A percentile compares a stretch with the other conserved stretches of the same genome.
phyloP scores from a whole-genome alignment of 2,797 vertebrate genomes.

The Nyctibius grandis region DNA sequence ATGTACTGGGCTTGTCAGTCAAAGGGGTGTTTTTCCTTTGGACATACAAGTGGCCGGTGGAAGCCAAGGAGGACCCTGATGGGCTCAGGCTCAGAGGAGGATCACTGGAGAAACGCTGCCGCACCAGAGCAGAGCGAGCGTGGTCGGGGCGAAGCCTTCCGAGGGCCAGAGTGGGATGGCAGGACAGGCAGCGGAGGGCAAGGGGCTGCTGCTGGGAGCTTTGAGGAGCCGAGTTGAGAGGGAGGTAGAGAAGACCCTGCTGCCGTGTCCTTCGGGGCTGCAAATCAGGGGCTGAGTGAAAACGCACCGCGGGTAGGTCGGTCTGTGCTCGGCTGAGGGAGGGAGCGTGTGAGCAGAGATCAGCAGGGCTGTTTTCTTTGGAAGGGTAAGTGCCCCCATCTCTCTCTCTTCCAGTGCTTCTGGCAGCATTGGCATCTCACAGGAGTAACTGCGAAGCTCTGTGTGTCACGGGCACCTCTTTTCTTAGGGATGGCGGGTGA shows the following conservation, averaged over 20 bases:
- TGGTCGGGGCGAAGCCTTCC: not conserved
- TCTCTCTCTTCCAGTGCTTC: not conserved
- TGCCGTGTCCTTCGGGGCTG: not conserved
- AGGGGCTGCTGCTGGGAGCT: not conserved
- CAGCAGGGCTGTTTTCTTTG: not conserved
- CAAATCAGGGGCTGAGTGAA: not conserved
- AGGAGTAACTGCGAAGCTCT: not conserved
- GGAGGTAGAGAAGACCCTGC: not conserved
- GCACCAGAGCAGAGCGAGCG: not conserved
- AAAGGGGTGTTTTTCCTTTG: not conserved
- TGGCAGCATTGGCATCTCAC: not conserved
- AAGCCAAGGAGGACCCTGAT: not conserved
- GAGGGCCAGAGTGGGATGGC: not conserved
- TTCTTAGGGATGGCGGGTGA: accelerated
- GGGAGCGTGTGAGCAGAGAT: not conserved
- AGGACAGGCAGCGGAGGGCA: not conserved
- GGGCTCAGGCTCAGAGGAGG: not conserved
- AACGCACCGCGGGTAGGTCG: not conserved
- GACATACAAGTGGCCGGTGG: accelerated
- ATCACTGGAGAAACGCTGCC: not conserved
- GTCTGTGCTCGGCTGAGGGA: not conserved
- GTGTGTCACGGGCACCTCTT: not conserved
- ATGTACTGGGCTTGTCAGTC: not conserved
- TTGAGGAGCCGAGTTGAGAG: not conserved
- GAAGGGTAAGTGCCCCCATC: not conserved